Evolutionary conservation across 2,113 vertebrate species (phyloP).

Genomic region (Pseudopodoces humilis): DNA sequence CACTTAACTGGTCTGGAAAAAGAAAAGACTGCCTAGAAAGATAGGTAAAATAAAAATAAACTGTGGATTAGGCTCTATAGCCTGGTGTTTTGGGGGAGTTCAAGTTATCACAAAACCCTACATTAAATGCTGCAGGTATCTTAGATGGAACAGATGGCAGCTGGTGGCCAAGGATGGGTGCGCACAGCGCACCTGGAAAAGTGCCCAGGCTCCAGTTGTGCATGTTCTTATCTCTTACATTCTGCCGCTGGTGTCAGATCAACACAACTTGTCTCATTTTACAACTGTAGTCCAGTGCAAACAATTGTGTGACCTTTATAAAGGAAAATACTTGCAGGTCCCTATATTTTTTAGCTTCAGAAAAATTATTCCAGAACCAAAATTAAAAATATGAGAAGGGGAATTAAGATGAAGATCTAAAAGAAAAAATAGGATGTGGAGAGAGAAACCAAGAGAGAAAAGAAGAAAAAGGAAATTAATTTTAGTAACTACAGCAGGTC

Average conservation of each 20-base stretch:
- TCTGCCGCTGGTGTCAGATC: neutral
- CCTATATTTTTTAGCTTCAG: neutral
- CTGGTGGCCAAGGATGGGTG: neutral
- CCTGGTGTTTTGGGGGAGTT: neutral
- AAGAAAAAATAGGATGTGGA: neutral
- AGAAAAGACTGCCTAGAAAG: neutral
- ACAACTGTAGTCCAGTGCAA: neutral
- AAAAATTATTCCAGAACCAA: neutral
- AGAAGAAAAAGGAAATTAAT: neutral
- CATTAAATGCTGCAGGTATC: neutral
- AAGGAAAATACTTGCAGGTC: neutral
- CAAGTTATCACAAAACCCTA: neutral
- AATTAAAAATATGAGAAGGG: neutral
- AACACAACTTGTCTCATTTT: neutral
- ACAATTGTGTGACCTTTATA: neutral
- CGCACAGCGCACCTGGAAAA: neutral
- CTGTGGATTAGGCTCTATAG: neutral
- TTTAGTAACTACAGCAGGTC: neutral
- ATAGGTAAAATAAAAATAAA: neutral
- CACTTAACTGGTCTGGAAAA: neutral
- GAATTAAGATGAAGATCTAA: neutral
- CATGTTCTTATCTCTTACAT: neutral
- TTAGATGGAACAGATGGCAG: neutral
- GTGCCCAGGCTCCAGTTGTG: neutral
- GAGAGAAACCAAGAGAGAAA: neutral